These are phyloP conservation scores for Sebastes trivittatus DNA, from an alignment of 2,797 vertebrate species.

Conservation along the genomic window DNA sequence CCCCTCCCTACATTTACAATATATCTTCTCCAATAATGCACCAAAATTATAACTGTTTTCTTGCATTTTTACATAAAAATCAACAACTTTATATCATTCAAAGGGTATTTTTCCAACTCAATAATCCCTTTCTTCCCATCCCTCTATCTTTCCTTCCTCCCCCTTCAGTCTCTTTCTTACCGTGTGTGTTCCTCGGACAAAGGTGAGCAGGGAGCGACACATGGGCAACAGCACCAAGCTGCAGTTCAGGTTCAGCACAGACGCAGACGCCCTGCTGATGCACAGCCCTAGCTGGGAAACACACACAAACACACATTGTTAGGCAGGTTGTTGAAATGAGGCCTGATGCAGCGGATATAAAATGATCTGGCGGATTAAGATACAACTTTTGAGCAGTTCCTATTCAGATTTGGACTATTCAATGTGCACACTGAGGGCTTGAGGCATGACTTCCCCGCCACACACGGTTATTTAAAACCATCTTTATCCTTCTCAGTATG, in stretches of 20 bases:
- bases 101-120: not conserved
- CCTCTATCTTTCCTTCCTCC: not conserved
- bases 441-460: slow-evolving; percentile 14
- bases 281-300: slow-evolving; percentile 93
- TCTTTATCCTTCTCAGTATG: slow-evolving; percentile 17
- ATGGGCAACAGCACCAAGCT: slow-evolving; percentile 92
- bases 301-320: slow-evolving; percentile 27
- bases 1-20: not conserved
- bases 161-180: slow-evolving; percentile 70
- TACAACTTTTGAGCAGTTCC: slow-evolving; percentile 13
- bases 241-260: slow-evolving; percentile 96
- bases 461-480: slow-evolving; percentile 1
- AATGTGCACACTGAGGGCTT: slow-evolving; percentile 6
- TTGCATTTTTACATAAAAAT: not conserved
- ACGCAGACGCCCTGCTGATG: slow-evolving; percentile 94
- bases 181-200: slow-evolving; percentile 87
- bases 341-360: not conserved
- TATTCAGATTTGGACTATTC: slow-evolving; percentile 16
- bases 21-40: not conserved
- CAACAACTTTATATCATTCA: not conserved
- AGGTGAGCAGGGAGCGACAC: slow-evolving; percentile 90
- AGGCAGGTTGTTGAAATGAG: not conserved
- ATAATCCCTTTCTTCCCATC: not conserved
- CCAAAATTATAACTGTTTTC: not conserved
- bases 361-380: slow-evolving; percentile 8